phyloP scores from a whole-genome alignment of 2,797 vertebrate species.

The Acestrorhynchus altus region DNA sequence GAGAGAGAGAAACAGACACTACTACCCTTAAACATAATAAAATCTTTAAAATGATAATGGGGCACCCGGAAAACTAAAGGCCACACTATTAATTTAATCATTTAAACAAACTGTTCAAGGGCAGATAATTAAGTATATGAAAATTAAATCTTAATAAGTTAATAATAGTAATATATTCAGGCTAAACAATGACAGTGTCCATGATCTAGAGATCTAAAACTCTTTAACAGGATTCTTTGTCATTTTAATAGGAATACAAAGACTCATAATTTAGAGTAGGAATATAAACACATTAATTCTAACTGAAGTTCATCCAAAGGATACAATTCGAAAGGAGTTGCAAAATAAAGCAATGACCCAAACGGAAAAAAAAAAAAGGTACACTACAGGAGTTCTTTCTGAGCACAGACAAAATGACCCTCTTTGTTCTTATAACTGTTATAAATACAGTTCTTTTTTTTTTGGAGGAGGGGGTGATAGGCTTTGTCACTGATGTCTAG shows the following conservation, averaged over 20 bases:
- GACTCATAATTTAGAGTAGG: background rate
- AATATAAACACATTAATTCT: background rate
- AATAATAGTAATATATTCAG: background rate
- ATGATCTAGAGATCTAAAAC: background rate
- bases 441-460: constrained; percentile 38
- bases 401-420: background rate
- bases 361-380: constrained; percentile 43
- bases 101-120: background rate
- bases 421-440: background rate
- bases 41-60: too few relatives aligned
- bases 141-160: background rate
- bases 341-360: background rate
- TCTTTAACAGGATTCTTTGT: background rate
- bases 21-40: too few relatives aligned
- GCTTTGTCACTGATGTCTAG: constrained; percentile 74
- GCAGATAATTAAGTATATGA: background rate
- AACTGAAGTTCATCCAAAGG: constrained; percentile 19
- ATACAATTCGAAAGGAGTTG: background rate
- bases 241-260: constrained; percentile 24
- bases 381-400: constrained; percentile 18
- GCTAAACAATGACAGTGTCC: background rate
- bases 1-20: too few relatives aligned
- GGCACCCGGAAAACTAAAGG: too few relatives aligned
- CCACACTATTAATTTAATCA: too few relatives aligned
- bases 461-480: constrained; percentile 66